Evolutionary conservation across 2,797 vertebrate species (phyloP).

Genomic region (Tauraco hartlaubi): DNA sequence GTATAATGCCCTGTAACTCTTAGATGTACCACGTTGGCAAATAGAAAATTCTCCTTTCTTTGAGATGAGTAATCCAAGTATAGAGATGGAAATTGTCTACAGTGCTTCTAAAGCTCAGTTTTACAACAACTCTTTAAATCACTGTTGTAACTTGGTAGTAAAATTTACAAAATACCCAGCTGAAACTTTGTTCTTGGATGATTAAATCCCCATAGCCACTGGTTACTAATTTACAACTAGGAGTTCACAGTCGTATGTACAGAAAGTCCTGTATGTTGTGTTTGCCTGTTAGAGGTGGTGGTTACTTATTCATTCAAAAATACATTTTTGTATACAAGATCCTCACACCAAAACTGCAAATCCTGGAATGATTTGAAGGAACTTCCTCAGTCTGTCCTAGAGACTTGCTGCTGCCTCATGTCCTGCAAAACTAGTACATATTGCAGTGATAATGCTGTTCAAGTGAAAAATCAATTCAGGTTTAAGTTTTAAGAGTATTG

Average conservation of each 20-base stretch:
- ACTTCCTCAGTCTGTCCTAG: background rate
- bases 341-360: background rate
- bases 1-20: background rate
- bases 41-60: background rate
- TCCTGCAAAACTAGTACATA: background rate
- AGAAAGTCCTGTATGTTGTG: background rate
- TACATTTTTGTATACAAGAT: background rate
- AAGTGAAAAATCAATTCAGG: background rate
- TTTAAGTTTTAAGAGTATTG: background rate
- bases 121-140: background rate
- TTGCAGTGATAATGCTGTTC: background rate
- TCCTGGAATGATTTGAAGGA: background rate
- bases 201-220: background rate
- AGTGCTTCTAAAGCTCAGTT: background rate
- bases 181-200: background rate
- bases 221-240: background rate
- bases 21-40: background rate
- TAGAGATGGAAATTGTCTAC: background rate
- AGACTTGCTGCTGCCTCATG: background rate
- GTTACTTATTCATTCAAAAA: background rate
- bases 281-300: background rate
- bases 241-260: background rate
- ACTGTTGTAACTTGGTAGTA: background rate
- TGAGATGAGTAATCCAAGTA: background rate
- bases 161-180: accelerated